Base-by-base conservation (phyloP, 1,140 invertebrate species). In the Zaprionus ornatus region DNA sequence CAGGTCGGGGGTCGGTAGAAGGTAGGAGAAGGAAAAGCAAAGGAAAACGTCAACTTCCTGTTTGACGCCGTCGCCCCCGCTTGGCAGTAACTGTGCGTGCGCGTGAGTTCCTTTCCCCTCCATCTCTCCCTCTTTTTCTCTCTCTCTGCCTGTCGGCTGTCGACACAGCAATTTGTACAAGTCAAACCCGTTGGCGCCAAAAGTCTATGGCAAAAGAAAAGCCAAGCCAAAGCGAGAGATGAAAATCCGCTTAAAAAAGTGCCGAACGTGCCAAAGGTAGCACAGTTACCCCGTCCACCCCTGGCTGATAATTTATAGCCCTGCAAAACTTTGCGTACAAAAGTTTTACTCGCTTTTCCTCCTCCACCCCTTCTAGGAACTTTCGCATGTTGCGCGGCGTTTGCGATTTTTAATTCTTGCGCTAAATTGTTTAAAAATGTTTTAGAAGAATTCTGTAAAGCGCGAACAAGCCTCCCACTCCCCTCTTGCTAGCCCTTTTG, bases 401-500 rank as follows among this genome's bases (percentile, higher is more conserved):
- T 88, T 66, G 82, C 86, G 73, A 90, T 90, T 90, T 90, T 90
- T 90, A 90, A 90, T 90, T 90, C 85, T 85, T 90, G 73, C 65
- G 86, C 85, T 90, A 90, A 90, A 90, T 90, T 90, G 85, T 90
- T 90, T 90, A 90, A 90, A 90, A 90, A 90, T 90, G 85, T 90
- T 90, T 66, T 71, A 73, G 71, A 90, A 90, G 86, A 90, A 90
- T 88, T 88, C 74, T 64, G 80, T 63, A 71, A 61, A 76, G 70
- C 66, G 67, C 48, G 63, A 13, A 76, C 61, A 79, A 76, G 40
- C 62, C 45, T 19, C 45, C 4, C 19, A 10, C 32, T 3, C 12
- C 35, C 4, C 35, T 37, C 35, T 37, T 37, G 12, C 4, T 12
- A 29, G 57, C 42, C 23, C 54, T 63, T 80, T 87, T 86, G 79